These are phyloP conservation scores for Sebastes hubbsi DNA, from an alignment of 2,797 vertebrate genomes.

Conservation along the genomic window DNA sequence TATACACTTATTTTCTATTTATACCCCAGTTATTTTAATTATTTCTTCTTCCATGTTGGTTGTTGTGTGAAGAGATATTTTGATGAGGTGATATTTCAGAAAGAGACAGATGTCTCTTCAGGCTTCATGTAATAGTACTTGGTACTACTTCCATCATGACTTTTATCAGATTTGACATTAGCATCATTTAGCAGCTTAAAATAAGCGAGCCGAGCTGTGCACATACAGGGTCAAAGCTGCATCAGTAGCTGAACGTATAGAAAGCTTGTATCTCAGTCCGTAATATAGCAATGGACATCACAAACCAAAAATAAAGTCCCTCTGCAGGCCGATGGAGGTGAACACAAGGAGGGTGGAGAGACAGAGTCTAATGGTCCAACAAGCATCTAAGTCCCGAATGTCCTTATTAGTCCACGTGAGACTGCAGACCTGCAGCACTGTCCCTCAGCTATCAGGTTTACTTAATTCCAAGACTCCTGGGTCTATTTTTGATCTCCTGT, in stretches of 20 bases:
- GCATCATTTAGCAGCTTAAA: conserved; percentile 27
- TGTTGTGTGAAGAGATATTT: conserved; percentile 23
- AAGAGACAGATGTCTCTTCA: neutral
- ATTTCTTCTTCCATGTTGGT: neutral
- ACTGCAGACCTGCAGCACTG: conserved; percentile 54
- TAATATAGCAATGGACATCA: conserved; percentile 64
- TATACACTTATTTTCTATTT: neutral
- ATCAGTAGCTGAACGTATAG: conserved; percentile 55
- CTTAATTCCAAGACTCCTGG: conserved; percentile 84
- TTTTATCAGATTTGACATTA: neutral
- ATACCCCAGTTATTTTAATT: neutral
- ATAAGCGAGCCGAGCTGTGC: conserved; percentile 23
- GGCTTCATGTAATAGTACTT: neutral
- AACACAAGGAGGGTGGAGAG: conserved; percentile 61
- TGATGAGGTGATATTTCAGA: neutral
- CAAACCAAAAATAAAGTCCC: conserved; percentile 79
- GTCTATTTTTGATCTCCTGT: conserved; percentile 84
- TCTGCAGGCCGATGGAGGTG: conserved; percentile 47
- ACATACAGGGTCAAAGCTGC: conserved; percentile 60
- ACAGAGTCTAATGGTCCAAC: conserved; percentile 59
- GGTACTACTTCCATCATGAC: neutral
- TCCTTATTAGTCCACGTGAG: conserved; percentile 87
- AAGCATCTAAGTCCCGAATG: conserved; percentile 76
- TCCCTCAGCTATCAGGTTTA: conserved; percentile 81
- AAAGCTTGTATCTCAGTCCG: conserved; percentile 43